Conservation (phyloP, 2,113 vertebrate species). For the Tiliqua scincoides region DNA sequence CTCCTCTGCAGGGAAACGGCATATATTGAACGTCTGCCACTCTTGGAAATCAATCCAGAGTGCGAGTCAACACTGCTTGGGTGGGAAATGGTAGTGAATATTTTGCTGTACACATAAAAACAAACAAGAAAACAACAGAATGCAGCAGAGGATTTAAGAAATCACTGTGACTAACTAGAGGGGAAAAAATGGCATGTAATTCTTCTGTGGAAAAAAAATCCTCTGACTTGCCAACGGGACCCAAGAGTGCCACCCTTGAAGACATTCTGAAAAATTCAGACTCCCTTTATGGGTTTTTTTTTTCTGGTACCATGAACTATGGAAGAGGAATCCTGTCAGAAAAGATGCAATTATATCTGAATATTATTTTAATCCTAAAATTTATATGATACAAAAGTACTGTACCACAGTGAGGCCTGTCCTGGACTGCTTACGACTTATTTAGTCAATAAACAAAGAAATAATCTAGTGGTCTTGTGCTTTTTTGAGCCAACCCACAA, state of each 20-base stretch:
- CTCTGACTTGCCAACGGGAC: neutral
- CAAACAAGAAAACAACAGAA: neutral
- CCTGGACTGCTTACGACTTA: neutral
- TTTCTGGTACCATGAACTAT: neutral
- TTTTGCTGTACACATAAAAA: constrained; percentile 5
- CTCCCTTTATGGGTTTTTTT: neutral
- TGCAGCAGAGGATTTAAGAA: neutral
- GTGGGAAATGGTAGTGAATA: constrained; percentile 27
- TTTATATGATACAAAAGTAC: neutral
- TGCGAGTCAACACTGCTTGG: constrained; percentile 46
- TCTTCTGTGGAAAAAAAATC: neutral
- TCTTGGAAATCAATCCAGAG: constrained; percentile 17
- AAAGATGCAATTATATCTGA: neutral
- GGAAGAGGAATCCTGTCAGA: neutral
- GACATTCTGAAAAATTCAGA: neutral
- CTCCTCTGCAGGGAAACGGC: constrained; percentile 34
- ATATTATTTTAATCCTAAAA: neutral
- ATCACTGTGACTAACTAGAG: accelerated
- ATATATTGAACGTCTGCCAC: constrained; percentile 35
- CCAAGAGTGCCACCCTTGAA: neutral
- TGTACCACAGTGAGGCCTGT: neutral
- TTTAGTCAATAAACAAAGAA: neutral
- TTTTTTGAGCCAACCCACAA: neutral
- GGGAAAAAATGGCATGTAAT: neutral
- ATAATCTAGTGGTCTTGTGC: neutral